Base-by-base conservation (phyloP, 1,140 invertebrate species). In the Drosophila cardini region DNA sequence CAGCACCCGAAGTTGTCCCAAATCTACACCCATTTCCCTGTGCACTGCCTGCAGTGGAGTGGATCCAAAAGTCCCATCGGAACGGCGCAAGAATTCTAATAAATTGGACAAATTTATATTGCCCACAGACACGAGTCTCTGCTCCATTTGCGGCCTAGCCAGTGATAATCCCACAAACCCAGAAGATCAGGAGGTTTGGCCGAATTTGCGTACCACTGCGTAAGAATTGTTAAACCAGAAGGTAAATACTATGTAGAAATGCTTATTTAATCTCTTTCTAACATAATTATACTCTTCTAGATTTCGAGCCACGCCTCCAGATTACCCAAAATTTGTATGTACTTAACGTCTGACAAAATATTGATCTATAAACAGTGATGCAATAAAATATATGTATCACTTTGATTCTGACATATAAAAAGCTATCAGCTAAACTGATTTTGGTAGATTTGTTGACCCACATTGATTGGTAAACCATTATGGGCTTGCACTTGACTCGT, bases 371-470 rank as follows among this genome's bases (percentile, higher is more conserved):
- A 48, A 21, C 45, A 21, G 6, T 11, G 5, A 48, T 6, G 18
- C 45, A 18, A 21, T 48, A 21, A 26, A 30, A 8, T 50, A 7
- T 50, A 30, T 50, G 8, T 6, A 50, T 6, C 13, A 55, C 38
- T 56, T 36, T 46, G 40, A 67, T 43, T 18, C 13, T 0, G 2
- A 10, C 18, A 13, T 58, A 61, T 61, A 69, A 61, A 50, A 21
- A 50, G 26, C 8, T 50, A 30, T 50, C 46, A 50, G 13, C 38
- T 3, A 11, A 5, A 40, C 4, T 40, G 38, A 13, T n/a, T 56
- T 18, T 38, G 30, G 26, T 43, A 15, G 26, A 32, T 64, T 53
- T 62, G 21, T 58, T 79, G 53, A 60, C 71, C 76, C 53, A 79
- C 15, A 70, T 74, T 61, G 76, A 79, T 74, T 70, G 48, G 6